Base-by-base conservation (phyloP, 1,140 invertebrate species). In the Lepeophtheirus salmonis region DNA sequence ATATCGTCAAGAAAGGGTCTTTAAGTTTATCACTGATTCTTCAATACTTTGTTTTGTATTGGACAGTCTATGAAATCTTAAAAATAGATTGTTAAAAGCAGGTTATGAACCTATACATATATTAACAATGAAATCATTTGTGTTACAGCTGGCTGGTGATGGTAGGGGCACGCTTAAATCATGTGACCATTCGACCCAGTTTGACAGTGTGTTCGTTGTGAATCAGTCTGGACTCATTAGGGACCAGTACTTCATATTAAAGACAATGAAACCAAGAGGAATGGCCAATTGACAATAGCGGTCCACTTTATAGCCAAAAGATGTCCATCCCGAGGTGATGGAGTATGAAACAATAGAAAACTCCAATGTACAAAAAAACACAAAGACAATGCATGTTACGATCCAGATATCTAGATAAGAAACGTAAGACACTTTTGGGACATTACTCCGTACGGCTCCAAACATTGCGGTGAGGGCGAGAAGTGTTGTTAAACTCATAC, bases 381-480 rank as follows among this genome's bases (percentile, higher is more conserved):
- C 57, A 41, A 59, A 59, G 50, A 59, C n/a, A 16, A 59, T 50
- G 22, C 57, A 59, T 17, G 50, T 22, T 12, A 59, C 13, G 30
- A 59, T 59, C 57, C 57, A 59, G 18, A 50, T 50, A 22, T 59
- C 57, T 41, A 59, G 57, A 16, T 18, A n/a, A 13, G 26, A 50
- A 10, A 18, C 12, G 26, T 59, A 59, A 22, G 57, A 59, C 18
- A 59, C 41, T 4, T 41, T 48, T 13, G 57, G 57, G 12, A 50
- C 48, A 22, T 48, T 59, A 22, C 17, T 20, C 14, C 16, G 1
- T 12, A 50, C 22, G 4, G 23, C 30, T 14, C 14, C 22, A 22
- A 59, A 59, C 57, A 59, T 59, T 18, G 57, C 57, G 12, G 57
- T 50, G 13, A 59, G 22, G 30, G 57, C 50, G 14, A 59, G 20